Evolutionary conservation across 1,140 invertebrate species (phyloP), one percentile per base, ranked within the genome.

Genomic region (Maconellicoccus hirsutus): DNA sequence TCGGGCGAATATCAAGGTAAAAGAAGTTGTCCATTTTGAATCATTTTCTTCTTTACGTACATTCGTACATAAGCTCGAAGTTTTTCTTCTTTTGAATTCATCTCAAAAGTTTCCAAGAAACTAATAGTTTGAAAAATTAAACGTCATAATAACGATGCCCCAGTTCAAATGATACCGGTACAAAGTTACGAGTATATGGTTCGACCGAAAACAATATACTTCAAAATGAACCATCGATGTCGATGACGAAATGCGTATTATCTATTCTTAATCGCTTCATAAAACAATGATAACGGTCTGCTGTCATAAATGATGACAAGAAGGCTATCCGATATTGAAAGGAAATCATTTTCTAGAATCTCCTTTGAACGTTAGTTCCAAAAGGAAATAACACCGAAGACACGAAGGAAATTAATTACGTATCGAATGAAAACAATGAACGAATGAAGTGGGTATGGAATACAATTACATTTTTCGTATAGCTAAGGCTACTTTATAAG

Each of bases 281-380:
- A 8, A 52, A 52, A 19, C 10, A 52, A 52, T 19, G 42, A 52
- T 52, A 52, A 52, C 42, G n/a, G n/a, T 52, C 42, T 52, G n/a
- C 42, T 52, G 42, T 52, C 42, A 52, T 52, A 52, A 52, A 52
- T 19, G 42, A 52, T 52, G 42, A 52, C 42, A 52, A 52, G 42
- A 19, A 52, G 42, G 42, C 12, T 12, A 33, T 52, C 42, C 12
- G 2, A 52, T 52, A 52, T 52, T 52, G 16, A 52, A 52, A 52
- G 42, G 42, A 52, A 52, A 52, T 52, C 42, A 16, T 52, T 52
- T 52, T 19, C 42, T 52, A 16, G 12, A 2, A 52, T 52, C 42
- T 16, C 42, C 42, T 33, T 12, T 16, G n/a, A 52, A 16, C 42
- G 16, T n/a, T n/a, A n/a, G 6, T 16, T 52, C 16, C 42, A 4